Evolutionary conservation across 2,113 vertebrate genomes (phyloP).

Genomic region (Pterocles burchelli): DNA sequence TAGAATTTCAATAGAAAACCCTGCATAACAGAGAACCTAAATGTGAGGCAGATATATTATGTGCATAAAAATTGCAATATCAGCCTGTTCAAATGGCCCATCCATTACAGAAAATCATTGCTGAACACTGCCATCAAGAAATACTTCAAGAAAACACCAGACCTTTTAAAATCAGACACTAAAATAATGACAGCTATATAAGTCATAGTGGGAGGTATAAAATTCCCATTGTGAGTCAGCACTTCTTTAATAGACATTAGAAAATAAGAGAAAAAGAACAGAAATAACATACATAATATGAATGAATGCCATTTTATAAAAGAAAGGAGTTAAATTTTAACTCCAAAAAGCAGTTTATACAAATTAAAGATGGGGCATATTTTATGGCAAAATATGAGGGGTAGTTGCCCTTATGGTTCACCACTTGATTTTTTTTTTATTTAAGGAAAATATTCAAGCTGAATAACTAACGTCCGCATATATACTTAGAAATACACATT

Average conservation of each 20-base stretch:
- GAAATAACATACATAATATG: neutral
- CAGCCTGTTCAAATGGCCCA: neutral
- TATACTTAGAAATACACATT: neutral
- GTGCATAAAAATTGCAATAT: neutral
- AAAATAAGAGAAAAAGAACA: neutral
- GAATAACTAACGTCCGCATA: neutral
- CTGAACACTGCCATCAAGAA: fast-evolving
- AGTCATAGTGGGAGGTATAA: neutral
- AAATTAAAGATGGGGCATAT: neutral
- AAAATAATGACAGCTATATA: neutral
- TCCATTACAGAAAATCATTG: neutral
- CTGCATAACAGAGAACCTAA: neutral
- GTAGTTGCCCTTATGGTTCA: neutral
- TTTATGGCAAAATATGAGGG: neutral
- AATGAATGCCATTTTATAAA: neutral
- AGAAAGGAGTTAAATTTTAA: neutral
- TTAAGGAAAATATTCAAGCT: neutral
- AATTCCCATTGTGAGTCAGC: neutral
- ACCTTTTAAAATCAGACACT: neutral
- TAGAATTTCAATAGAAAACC: neutral
- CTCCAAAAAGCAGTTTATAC: neutral
- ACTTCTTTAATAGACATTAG: neutral
- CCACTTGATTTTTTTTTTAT: neutral
- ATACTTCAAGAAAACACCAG: neutral
- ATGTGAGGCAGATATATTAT: neutral